phyloP scores from a whole-genome alignment of 2,888 invertebrate species.

The Herminia tarsipennalis region DNA sequence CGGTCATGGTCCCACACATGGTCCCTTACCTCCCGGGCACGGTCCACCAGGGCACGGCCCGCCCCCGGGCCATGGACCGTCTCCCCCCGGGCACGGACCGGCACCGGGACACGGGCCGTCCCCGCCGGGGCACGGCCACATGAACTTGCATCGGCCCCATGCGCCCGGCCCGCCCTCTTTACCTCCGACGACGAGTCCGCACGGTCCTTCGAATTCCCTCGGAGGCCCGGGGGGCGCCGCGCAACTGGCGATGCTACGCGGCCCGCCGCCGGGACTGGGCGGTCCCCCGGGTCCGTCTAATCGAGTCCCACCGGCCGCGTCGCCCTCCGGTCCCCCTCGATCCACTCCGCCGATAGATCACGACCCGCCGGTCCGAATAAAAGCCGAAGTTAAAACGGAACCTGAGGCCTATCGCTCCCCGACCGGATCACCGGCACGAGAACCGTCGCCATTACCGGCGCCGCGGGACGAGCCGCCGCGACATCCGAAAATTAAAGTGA shows the following conservation, averaged over 20 bases:
- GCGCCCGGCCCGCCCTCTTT: slow-evolving; percentile 30
- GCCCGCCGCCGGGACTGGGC: slow-evolving; percentile 17
- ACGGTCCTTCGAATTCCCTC: slow-evolving; percentile 19
- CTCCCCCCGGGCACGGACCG: slow-evolving; percentile 13
- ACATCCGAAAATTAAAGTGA: slow-evolving; percentile 79
- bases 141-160: slow-evolving; percentile 29
- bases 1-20: slow-evolving; percentile 50
- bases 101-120: slow-evolving; percentile 10
- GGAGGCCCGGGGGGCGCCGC: slow-evolving; percentile 4
- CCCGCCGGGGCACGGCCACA: slow-evolving; percentile 50
- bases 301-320: slow-evolving; percentile 26
- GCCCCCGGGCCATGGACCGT: slow-evolving; percentile 10
- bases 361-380: slow-evolving; percentile 67
- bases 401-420: slow-evolving; percentile 73
- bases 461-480: slow-evolving; percentile 59
- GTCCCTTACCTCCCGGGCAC: slow-evolving; percentile 13
- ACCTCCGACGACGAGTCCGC: slow-evolving; percentile 35
- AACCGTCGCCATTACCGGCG: slow-evolving; percentile 52
- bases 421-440: slow-evolving; percentile 50
- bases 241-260: slow-evolving; percentile 24
- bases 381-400: slow-evolving; percentile 80
- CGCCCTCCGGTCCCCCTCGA: slow-evolving; percentile 24
- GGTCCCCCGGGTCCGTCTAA: slow-evolving; percentile 17
- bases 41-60: slow-evolving; percentile 53
- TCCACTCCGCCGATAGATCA: slow-evolving; percentile 32